These are phyloP conservation scores for Lutjanus campechanus DNA, from an alignment of 2,797 vertebrate species.

Conservation along the genomic window DNA sequence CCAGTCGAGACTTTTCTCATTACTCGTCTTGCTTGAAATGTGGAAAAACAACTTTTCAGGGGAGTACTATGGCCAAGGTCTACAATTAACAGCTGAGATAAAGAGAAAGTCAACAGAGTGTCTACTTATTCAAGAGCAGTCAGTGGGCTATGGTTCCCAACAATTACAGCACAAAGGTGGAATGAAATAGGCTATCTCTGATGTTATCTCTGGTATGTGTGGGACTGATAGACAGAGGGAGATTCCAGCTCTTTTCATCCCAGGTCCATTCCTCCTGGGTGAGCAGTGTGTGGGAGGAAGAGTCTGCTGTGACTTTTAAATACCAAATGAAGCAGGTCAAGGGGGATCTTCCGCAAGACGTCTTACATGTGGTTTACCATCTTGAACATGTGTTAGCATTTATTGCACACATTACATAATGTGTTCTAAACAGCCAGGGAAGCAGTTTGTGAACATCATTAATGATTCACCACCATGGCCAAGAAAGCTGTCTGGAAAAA, in stretches of 20 bases:
- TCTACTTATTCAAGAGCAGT: slow-evolving; percentile 47
- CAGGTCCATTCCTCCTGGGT: slow-evolving; percentile 62
- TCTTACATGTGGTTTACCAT: slow-evolving; percentile 50
- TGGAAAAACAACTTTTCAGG: slow-evolving; percentile 30
- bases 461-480: slow-evolving; percentile 36
- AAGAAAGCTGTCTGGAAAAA: not conserved
- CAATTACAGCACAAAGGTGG: slow-evolving; percentile 66
- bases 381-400: slow-evolving; percentile 57
- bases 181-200: slow-evolving; percentile 68
- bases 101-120: slow-evolving; percentile 49
- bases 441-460: slow-evolving; percentile 14
- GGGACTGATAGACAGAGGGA: slow-evolving; percentile 73
- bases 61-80: slow-evolving; percentile 41
- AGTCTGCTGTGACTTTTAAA: slow-evolving; percentile 46
- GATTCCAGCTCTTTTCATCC: slow-evolving; percentile 75
- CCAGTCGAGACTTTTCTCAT: slow-evolving; percentile 30
- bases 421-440: slow-evolving; percentile 29
- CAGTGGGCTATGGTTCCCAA: slow-evolving; percentile 30
- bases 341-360: slow-evolving; percentile 7
- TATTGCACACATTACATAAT: slow-evolving; percentile 42
- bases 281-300: slow-evolving; percentile 62
- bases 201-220: slow-evolving; percentile 84
- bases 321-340: slow-evolving; percentile 59
- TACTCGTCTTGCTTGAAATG: slow-evolving; percentile 26
- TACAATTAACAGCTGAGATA: slow-evolving; percentile 36